Conservation (phyloP, 1,140 invertebrate species). For the Frieseomelitta varia region DNA sequence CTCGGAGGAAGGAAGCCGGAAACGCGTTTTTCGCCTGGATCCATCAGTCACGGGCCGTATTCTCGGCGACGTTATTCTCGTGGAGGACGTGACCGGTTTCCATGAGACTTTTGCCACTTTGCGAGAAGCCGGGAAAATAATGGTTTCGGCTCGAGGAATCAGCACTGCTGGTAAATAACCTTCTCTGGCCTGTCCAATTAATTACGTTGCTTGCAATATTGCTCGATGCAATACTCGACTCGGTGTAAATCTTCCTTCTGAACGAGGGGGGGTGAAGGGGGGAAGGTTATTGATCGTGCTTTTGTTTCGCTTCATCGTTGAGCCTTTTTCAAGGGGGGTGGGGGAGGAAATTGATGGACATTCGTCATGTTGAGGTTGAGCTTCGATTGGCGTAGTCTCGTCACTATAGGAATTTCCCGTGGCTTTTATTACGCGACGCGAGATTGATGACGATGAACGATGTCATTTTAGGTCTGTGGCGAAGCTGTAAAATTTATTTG, state of each 20-base stretch:
- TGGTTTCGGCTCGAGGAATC: not conserved
- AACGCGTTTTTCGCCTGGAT: constrained; percentile 33
- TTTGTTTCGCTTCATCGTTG: not conserved
- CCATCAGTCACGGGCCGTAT: constrained; percentile 38
- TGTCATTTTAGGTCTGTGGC: not conserved
- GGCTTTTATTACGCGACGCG: not conserved
- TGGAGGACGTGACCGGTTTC: not conserved
- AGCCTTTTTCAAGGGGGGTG: not conserved
- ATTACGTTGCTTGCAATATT: not conserved
- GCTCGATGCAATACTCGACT: not conserved
- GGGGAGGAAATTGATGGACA: not conserved
- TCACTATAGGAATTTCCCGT: not conserved
- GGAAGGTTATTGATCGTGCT: not conserved
- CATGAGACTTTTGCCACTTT: not conserved
- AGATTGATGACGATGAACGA: not conserved
- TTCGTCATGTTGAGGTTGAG: not conserved
- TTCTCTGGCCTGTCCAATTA: constrained; percentile 11
- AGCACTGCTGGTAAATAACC: constrained; percentile 2
- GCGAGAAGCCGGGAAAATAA: not conserved
- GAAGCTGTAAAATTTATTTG: not conserved
- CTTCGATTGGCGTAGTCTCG: not conserved
- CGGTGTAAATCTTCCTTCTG: not conserved
- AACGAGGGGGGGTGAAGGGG: no score
- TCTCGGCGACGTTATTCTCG: not conserved
- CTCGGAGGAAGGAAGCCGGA: no score